phyloP scores from a whole-genome alignment of 2,888 invertebrate species.

The Sialis lutaria region DNA sequence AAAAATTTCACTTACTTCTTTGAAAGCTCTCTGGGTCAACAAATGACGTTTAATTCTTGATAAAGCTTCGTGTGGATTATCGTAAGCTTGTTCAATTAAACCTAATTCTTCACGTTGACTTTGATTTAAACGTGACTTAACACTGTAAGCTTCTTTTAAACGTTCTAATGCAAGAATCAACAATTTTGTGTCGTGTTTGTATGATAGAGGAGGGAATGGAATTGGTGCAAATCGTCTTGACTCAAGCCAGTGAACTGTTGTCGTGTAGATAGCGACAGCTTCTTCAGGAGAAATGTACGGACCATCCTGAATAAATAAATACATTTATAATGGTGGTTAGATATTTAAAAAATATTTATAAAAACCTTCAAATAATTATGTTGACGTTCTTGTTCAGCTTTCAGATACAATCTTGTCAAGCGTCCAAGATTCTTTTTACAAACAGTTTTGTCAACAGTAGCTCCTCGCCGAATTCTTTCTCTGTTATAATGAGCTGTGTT shows the following conservation, averaged over 20 bases:
- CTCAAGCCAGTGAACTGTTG: conserved; percentile 99
- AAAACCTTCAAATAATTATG: conserved; percentile 94
- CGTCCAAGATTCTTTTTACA: conserved; percentile 99
- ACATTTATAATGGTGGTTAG: conserved; percentile 5
- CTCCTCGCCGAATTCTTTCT: conserved; percentile 95
- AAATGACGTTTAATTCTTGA: conserved; percentile 98
- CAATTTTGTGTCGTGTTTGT: conserved; percentile 98
- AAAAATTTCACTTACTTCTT: conserved; percentile 50
- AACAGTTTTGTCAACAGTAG: conserved; percentile 99
- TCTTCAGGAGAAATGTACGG: conserved; percentile 99
- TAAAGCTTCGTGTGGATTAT: conserved; percentile 98
- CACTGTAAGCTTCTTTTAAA: conserved; percentile 94
- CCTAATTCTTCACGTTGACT: conserved; percentile 97
- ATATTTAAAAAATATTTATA: conserved; percentile 4
- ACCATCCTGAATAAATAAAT: conserved; percentile 52
- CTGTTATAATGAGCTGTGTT: conserved; percentile 99
- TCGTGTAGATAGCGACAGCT: conserved; percentile 99
- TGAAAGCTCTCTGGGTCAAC: conserved; percentile 93
- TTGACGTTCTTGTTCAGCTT: conserved; percentile 96
- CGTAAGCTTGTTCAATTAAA: conserved; percentile 98
- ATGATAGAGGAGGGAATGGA: conserved; percentile 97
- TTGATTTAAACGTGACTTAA: conserved; percentile 93
- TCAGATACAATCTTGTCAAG: conserved; percentile 89
- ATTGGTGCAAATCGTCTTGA: conserved; percentile 97
- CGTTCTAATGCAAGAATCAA: conserved; percentile 92